phyloP scores from a whole-genome alignment of 2,888 invertebrate genomes.

The Isotomurus palustris region DNA sequence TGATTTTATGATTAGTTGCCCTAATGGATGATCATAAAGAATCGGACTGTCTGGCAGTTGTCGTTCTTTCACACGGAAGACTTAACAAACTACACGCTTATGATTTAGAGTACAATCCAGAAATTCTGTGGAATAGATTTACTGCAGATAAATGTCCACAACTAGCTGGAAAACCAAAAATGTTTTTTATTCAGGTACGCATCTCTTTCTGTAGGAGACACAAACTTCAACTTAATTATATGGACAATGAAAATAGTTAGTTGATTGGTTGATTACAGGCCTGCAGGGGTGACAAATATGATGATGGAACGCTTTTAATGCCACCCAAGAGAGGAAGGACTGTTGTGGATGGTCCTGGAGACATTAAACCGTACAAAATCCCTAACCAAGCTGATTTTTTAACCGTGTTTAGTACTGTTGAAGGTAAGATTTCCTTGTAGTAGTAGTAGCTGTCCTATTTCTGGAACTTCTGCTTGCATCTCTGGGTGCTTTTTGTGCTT shows the following conservation, averaged over 20 bases:
- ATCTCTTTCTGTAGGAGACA: neutral
- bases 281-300: conserved; percentile 51
- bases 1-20: neutral
- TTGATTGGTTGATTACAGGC: conserved; percentile 48
- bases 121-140: conserved; percentile 25
- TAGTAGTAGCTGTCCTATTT: neutral
- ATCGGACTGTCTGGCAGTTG: conserved; percentile 15
- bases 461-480: neutral
- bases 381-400: conserved; percentile 39
- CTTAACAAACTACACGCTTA: conserved; percentile 16
- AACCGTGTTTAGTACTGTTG: conserved; percentile 31
- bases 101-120: conserved; percentile 26
- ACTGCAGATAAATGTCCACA: conserved; percentile 30
- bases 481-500: neutral
- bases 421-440: conserved; percentile 22
- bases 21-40: conserved; percentile 16
- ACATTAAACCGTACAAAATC: conserved; percentile 16
- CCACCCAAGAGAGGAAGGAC: conserved; percentile 5
- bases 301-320: conserved; percentile 48
- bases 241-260: too few species aligned
- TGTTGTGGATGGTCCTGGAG: conserved; percentile 15
- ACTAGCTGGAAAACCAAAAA: conserved; percentile 39
- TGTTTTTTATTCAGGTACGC: conserved; percentile 34
- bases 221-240: too few species aligned
- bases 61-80: conserved; percentile 25